Conservation (phyloP, 1,140 invertebrate genomes). For the Zaprionus inermis region DNA sequence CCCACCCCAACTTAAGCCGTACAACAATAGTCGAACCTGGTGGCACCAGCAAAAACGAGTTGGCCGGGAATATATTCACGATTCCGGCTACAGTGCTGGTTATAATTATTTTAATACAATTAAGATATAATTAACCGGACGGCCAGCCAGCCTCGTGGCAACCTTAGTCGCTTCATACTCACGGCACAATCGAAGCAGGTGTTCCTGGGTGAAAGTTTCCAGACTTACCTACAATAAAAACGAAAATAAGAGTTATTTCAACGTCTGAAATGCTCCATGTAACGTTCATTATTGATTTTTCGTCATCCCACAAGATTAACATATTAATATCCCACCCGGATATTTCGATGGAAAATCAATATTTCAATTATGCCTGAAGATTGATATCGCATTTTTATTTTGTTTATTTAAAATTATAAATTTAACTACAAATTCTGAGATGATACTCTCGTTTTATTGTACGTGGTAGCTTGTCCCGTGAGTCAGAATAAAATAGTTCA, state of each 20-base stretch:
- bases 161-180: constrained; percentile 58
- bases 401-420: not conserved
- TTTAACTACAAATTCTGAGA: too few relatives aligned
- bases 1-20: not conserved
- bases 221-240: constrained; percentile 71
- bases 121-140: constrained; percentile 68
- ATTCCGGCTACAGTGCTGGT: constrained; percentile 43
- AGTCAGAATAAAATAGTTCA: too few relatives aligned
- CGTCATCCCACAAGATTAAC: not conserved
- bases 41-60: constrained; percentile 18
- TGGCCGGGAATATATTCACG: constrained; percentile 6
- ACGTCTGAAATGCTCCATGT: not conserved
- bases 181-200: constrained; percentile 5
- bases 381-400: not conserved
- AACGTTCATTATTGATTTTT: not conserved
- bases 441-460: too few relatives aligned
- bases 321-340: not conserved
- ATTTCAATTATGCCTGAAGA: not conserved
- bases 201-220: not conserved
- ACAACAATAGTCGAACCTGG: not conserved
- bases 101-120: constrained; percentile 73
- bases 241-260: constrained; percentile 31
- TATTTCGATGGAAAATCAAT: too few relatives aligned
- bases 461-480: too few relatives aligned
- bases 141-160: constrained; percentile 4